Evolutionary conservation across 2,797 vertebrate species (phyloP).

Genomic region (Sebastes cheni): DNA sequence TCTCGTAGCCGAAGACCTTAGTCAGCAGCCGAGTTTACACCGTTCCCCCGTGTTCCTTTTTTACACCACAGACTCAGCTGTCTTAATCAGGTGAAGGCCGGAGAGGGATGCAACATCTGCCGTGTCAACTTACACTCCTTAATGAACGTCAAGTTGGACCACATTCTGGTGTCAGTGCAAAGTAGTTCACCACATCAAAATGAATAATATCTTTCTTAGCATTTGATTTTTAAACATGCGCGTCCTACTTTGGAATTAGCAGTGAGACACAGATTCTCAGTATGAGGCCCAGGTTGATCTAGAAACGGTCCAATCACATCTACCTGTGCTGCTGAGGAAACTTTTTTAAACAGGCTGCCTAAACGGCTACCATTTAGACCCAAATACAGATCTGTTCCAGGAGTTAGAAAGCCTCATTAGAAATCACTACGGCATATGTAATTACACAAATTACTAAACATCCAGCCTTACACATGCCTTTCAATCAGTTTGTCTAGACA

Average conservation of each 20-base stretch:
- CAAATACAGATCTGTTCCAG: background rate
- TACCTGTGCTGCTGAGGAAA: slow-evolving; percentile 1
- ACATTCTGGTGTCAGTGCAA: slow-evolving; percentile 29
- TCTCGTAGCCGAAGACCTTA: slow-evolving; percentile 52
- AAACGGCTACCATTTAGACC: background rate
- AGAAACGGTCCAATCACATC: slow-evolving; percentile 30
- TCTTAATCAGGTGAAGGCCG: slow-evolving; percentile 57
- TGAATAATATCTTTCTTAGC: slow-evolving; percentile 33
- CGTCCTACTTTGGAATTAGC: slow-evolving; percentile 56
- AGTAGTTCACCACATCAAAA: slow-evolving; percentile 54
- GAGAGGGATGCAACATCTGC: slow-evolving; percentile 56
- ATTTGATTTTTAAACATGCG: slow-evolving; percentile 35
- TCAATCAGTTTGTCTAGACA: no score
- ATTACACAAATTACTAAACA: background rate
- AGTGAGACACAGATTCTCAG: slow-evolving; percentile 19
- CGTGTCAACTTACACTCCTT: slow-evolving; percentile 40
- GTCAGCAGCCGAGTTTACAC: slow-evolving; percentile 63
- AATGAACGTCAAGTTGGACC: slow-evolving; percentile 56
- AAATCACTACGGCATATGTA: background rate
- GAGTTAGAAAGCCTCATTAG: background rate
- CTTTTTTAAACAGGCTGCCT: background rate
- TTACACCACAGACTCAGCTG: slow-evolving; percentile 46
- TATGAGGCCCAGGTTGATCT: slow-evolving; percentile 12
- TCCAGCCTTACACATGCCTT: background rate
- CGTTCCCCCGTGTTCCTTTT: slow-evolving; percentile 44